Conservation (phyloP, 2,113 vertebrate genomes). For the Catharus minimus region DNA sequence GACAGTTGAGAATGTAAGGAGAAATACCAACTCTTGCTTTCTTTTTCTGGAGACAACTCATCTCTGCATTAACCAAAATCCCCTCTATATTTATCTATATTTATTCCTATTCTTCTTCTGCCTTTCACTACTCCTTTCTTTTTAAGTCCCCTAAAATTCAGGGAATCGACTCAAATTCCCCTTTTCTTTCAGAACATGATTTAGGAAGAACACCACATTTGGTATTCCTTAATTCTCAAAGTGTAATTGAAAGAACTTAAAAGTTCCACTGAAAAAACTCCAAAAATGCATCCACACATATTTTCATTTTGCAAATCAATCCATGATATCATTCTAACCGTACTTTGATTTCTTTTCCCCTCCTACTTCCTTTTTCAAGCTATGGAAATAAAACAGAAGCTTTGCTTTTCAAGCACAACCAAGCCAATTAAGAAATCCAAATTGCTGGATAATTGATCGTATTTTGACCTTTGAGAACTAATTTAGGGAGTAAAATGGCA, state of each 20-base stretch:
- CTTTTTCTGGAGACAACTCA: background rate
- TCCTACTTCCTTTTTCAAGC: background rate
- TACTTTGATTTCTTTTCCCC: background rate
- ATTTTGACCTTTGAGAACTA: conserved; percentile 74
- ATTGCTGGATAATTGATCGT: conserved; percentile 63
- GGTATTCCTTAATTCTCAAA: background rate
- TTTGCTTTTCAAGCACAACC: conserved; percentile 50
- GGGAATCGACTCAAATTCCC: background rate
- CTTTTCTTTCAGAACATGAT: background rate
- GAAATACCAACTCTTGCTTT: background rate
- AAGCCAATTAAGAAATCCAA: conserved; percentile 66
- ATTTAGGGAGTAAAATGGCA: conserved; percentile 68
- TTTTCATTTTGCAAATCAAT: background rate
- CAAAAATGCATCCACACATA: background rate
- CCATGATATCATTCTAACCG: background rate
- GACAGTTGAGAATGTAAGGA: background rate
- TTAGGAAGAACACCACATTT: background rate
- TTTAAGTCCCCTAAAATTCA: background rate
- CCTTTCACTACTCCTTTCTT: background rate
- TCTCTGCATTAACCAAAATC: background rate
- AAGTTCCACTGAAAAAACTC: background rate
- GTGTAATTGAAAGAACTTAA: background rate
- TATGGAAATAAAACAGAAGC: conserved; percentile 31
- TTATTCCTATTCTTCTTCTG: background rate
- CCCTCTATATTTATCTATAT: accelerated